A percentile compares a stretch with the other conserved stretches of the same genome.
Evolutionary conservation across 2,113 vertebrate genomes (phyloP).

Genomic region (Ariopsis seemanni): DNA sequence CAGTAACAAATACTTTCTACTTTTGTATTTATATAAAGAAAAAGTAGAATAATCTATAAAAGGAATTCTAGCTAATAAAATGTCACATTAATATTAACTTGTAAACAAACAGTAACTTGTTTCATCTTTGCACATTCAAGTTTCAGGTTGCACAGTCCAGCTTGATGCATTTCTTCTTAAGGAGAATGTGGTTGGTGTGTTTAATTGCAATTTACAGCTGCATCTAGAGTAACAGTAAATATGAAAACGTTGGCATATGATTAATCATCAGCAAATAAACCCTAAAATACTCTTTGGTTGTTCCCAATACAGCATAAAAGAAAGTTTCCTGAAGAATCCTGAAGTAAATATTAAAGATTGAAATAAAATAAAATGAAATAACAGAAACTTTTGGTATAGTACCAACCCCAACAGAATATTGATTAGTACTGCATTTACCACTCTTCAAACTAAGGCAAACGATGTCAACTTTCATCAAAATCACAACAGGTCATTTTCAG

Average conservation of each 20-base stretch:
- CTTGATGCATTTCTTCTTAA: constrained; percentile 13
- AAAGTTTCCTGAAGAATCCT: constrained; percentile 8
- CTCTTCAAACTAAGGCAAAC: constrained; percentile 3
- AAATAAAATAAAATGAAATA: neutral
- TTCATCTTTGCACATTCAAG: constrained; percentile 55
- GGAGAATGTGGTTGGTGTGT: neutral
- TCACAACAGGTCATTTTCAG: neutral
- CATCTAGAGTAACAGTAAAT: neutral
- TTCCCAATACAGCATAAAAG: neutral
- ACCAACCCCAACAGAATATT: neutral
- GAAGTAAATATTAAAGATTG: neutral
- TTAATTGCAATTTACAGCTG: constrained; percentile 7
- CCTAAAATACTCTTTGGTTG: constrained; percentile 10
- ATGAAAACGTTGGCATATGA: neutral
- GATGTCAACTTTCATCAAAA: constrained; percentile 1
- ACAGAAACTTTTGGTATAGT: constrained; percentile 3
- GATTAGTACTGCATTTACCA: constrained; percentile 1
- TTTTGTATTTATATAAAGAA: neutral
- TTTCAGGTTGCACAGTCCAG: constrained; percentile 45
- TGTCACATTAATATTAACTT: neutral
- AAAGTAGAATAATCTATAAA: neutral
- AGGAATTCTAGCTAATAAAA: constrained; percentile 8
- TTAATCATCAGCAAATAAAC: neutral
- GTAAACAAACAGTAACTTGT: constrained; percentile 40
- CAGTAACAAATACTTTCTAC: neutral